A percentile compares a stretch with the other conserved stretches of the same genome.
phyloP scores from a whole-genome alignment of 2,888 invertebrate species.

The Stenurella melanura region DNA sequence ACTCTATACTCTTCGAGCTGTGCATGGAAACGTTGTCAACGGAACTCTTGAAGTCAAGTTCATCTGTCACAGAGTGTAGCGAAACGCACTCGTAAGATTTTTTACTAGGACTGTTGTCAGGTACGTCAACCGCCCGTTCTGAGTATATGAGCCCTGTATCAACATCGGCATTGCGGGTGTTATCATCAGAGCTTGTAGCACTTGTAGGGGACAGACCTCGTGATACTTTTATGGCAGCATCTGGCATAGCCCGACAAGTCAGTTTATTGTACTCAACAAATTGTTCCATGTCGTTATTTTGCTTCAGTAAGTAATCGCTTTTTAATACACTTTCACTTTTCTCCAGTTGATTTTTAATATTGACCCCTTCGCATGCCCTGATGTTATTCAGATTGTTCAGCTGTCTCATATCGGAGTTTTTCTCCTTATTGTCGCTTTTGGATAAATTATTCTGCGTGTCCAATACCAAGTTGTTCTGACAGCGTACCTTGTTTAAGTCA shows the following conservation, averaged over 20 bases:
- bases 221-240: conserved; percentile 70
- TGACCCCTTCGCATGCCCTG: conserved; percentile 65
- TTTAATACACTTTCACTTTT: conserved; percentile 52
- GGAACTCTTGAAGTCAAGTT: conserved; percentile 66
- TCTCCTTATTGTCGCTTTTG: conserved; percentile 44
- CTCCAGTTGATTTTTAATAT: conserved; percentile 61
- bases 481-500: conserved; percentile 56
- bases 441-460: conserved; percentile 56
- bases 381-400: conserved; percentile 69
- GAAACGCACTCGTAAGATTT: conserved; percentile 63
- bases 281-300: conserved; percentile 54
- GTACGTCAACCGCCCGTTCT: conserved; percentile 71
- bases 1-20: conserved; percentile 77
- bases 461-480: conserved; percentile 49
- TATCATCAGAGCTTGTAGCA: conserved; percentile 60
- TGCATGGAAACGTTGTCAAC: conserved; percentile 78
- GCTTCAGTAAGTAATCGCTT: conserved; percentile 54
- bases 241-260: conserved; percentile 82
- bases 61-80: conserved; percentile 58
- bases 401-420: conserved; percentile 50
- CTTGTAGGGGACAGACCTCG: conserved; percentile 54
- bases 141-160: conserved; percentile 60
- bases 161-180: conserved; percentile 61
- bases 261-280: conserved; percentile 70
- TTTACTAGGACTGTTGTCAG: conserved; percentile 59